phyloP scores from a whole-genome alignment of 1,140 invertebrate species.

The Sinella curviseta region DNA sequence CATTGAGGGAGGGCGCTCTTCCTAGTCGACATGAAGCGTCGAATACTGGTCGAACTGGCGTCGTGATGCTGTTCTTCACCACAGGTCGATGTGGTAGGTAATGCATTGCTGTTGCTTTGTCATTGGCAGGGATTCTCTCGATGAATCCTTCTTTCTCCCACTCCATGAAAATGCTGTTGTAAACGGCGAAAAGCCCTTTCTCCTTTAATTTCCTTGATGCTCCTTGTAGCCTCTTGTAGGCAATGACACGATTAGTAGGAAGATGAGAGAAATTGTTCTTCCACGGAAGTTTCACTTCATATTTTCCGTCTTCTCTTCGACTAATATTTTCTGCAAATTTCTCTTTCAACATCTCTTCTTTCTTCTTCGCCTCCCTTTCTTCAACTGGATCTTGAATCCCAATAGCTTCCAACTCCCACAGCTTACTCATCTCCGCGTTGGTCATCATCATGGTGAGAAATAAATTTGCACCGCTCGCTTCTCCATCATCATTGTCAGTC shows the following conservation, averaged over 20 bases:
- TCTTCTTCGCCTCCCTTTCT: conserved; percentile 45
- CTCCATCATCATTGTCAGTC: neutral
- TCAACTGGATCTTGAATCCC: conserved; percentile 52
- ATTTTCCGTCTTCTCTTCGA: conserved; percentile 46
- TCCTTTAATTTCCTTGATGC: too few species aligned
- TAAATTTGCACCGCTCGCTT: neutral
- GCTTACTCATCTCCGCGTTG: conserved; percentile 43
- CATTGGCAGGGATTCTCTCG: conserved; percentile 47
- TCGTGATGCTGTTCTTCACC: conserved; percentile 52
- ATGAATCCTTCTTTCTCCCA: conserved; percentile 50
- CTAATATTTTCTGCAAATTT: conserved; percentile 50
- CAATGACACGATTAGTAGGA: too few species aligned
- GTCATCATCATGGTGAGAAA: conserved; percentile 44
- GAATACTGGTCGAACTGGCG: conserved; percentile 46
- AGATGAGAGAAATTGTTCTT: too few species aligned
- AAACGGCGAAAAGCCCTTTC: conserved; percentile 48
- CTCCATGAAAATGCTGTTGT: conserved; percentile 50
- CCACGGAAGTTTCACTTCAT: conserved; percentile 51
- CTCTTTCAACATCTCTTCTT: conserved; percentile 25
- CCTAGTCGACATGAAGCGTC: conserved; percentile 31
- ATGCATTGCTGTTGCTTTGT: conserved; percentile 44
- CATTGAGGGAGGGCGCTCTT: neutral
- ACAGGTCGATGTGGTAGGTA: conserved; percentile 44
- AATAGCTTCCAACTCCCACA: conserved; percentile 53
- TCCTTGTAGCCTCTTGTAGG: conserved; percentile 47